A percentile compares a stretch with the other conserved stretches of the same genome.
Conservation (phyloP, 1,140 invertebrate genomes). For the Apis dorsata region DNA sequence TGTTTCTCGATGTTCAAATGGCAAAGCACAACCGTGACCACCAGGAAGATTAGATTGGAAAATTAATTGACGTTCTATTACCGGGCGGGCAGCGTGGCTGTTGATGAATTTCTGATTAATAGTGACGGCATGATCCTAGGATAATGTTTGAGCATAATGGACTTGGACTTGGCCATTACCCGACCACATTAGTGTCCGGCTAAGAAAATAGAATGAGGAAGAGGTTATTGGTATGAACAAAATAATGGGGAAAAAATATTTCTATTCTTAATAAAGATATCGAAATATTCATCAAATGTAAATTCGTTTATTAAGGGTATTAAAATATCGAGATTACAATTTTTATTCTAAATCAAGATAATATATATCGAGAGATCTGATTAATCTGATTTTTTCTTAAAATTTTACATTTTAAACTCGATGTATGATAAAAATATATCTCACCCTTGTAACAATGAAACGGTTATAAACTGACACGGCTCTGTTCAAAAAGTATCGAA, state of each 20-base stretch:
- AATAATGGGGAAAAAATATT: not conserved
- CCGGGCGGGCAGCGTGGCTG: not conserved
- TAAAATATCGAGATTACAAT: too few species aligned
- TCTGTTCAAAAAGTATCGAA: not conserved
- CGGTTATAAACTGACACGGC: not conserved
- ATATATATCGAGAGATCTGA: too few species aligned
- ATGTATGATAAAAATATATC: not conserved
- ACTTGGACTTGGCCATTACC: constrained; percentile 27
- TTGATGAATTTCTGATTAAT: constrained; percentile 44
- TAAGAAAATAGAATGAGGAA: constrained; percentile 3
- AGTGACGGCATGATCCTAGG: constrained; percentile 19
- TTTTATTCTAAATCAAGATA: too few species aligned
- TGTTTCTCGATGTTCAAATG: not conserved
- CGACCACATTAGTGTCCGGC: constrained; percentile 9
- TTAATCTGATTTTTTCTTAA: not conserved
- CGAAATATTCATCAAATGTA: too few species aligned
- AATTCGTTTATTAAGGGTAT: too few species aligned
- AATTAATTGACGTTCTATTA: constrained; percentile 44
- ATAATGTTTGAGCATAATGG: constrained; percentile 46
- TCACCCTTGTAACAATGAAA: not conserved
- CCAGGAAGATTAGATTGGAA: not conserved
- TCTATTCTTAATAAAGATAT: too few species aligned
- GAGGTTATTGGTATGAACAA: not conserved
- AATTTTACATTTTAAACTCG: not conserved
- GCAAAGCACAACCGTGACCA: not conserved